Evolutionary conservation across 1,140 invertebrate species (phyloP).

Genomic region (Conopomorpha cramerella): DNA sequence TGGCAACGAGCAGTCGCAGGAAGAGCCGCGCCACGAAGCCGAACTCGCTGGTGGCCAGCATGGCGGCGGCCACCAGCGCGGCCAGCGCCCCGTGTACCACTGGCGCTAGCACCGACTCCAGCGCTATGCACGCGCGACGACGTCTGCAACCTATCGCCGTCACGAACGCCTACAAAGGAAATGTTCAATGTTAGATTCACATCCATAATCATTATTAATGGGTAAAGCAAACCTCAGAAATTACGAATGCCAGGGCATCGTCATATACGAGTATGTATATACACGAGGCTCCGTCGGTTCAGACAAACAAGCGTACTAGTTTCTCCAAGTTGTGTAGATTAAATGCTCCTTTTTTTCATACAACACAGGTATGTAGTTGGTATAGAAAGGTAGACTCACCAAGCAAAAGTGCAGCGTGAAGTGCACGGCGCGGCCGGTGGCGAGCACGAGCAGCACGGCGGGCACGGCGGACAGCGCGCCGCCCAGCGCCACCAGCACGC

Average conservation of each 20-base stretch:
- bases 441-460: conserved; percentile 85
- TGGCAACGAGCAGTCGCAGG: conserved; percentile 80
- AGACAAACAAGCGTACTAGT: too few species aligned
- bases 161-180: conserved; percentile 90
- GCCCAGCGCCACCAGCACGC: conserved; percentile 83
- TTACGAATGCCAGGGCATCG: too few species aligned
- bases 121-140: conserved; percentile 73
- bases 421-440: conserved; percentile 86
- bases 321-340: too few species aligned
- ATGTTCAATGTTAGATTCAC: too few species aligned
- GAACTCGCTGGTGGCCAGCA: conserved; percentile 93
- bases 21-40: conserved; percentile 95
- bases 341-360: too few species aligned
- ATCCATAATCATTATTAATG: too few species aligned
- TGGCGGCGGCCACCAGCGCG: conserved; percentile 79
- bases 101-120: conserved; percentile 85
- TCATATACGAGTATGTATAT: too few species aligned
- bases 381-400: too few species aligned
- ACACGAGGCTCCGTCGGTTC: too few species aligned
- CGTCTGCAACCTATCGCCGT: conserved; percentile 85
- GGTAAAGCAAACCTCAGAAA: too few species aligned
- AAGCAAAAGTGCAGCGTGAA: conserved; percentile 86
- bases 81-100: conserved; percentile 87
- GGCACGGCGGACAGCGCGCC: conserved; percentile 90
- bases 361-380: too few species aligned